Base-by-base conservation (phyloP, 2,888 invertebrate species). In the Pristionchus exspectatus region DNA sequence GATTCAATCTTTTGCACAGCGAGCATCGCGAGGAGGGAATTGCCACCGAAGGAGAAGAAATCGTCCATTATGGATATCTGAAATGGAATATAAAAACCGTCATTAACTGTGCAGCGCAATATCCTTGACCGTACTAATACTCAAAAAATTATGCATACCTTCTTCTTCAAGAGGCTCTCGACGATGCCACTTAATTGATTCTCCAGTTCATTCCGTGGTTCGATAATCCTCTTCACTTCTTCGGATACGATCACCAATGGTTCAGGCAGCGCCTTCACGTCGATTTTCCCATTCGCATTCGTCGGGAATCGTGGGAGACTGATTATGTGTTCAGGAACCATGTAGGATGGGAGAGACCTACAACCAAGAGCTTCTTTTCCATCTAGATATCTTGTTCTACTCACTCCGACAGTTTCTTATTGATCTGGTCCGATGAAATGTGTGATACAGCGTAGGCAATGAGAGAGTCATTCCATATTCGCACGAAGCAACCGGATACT, bases 21-120 rank as follows among this genome's bases (percentile, higher is more conserved):
- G 44, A 91, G 88, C 74, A 93, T 90, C 1, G 93, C 90, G 72
- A 92, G 91, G 1, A 94, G 91, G 30, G 94, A 94, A 87, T 93
- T 93, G 2, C 94, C 94, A 21, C 94, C 94, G 38, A 90, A 50
- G 0, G 90, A 86, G 66, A 92, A 92, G 85, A 93, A 94, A 69
- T 93, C 90, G 89, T 91, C 92, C 18, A 90, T 72, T 30, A 72
- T 27, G 2, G 72, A 54, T 7, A 87, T 74, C 87, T 87, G 66
- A 50, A 87, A 83, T 30, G 21, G 24, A 84, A 10, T 54, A 4
- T 27, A 18, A 5, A 54, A 27, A 27, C 44, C 44, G 44, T 50
- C 9, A 9, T 10, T 9, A 50, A 3, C 9, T 50, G 44, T 50
- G 44, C 44, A 50, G 44, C 12, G 12, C 44, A 50, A 50, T 50